phyloP scores from a whole-genome alignment of 2,797 vertebrate species.

The Valencia hispanica region DNA sequence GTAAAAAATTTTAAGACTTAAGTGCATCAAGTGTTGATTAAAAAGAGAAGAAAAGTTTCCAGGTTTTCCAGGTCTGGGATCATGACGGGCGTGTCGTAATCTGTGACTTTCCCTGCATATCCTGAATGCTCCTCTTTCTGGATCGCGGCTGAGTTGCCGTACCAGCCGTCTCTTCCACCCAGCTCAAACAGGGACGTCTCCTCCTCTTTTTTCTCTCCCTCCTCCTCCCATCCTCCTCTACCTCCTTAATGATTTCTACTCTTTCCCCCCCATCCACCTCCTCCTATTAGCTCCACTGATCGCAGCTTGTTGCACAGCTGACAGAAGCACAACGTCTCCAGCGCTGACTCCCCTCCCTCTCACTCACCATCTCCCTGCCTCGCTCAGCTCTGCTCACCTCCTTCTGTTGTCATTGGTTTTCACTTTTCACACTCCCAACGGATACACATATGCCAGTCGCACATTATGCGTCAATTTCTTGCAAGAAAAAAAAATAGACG shows the following conservation, averaged over 20 bases:
- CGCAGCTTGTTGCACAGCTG: slow-evolving; percentile 63
- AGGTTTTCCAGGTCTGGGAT: slow-evolving; percentile 13
- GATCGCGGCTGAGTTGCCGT: slow-evolving; percentile 27
- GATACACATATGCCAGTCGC: slow-evolving; percentile 35
- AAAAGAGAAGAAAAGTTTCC: slow-evolving; percentile 19
- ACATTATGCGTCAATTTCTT: background rate
- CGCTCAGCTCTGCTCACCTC: slow-evolving; percentile 30
- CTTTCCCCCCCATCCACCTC: slow-evolving; percentile 35
- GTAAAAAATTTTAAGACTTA: background rate
- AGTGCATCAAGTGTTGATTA: slow-evolving; percentile 17
- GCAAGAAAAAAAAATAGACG: background rate
- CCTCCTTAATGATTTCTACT: slow-evolving; percentile 45
- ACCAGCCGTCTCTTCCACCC: slow-evolving; percentile 32
- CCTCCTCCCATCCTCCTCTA: slow-evolving; percentile 26
- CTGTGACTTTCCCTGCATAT: slow-evolving; percentile 44
- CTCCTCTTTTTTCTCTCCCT: slow-evolving; percentile 29
- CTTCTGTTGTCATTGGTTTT: slow-evolving; percentile 23
- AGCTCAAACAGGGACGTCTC: slow-evolving; percentile 25
- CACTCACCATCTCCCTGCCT: background rate
- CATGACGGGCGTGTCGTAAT: slow-evolving; percentile 17
- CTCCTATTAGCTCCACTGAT: slow-evolving; percentile 45
- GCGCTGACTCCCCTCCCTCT: slow-evolving; percentile 20
- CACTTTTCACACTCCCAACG: slow-evolving; percentile 38
- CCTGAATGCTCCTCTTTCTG: slow-evolving; percentile 33
- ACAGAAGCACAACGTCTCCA: slow-evolving; percentile 25